Percentiles rank a stretch among this genome's conserved stretches.
These are phyloP conservation scores for Periophthalmus modestus DNA, from an alignment of 2,113 vertebrate species.

Conservation along the genomic window DNA sequence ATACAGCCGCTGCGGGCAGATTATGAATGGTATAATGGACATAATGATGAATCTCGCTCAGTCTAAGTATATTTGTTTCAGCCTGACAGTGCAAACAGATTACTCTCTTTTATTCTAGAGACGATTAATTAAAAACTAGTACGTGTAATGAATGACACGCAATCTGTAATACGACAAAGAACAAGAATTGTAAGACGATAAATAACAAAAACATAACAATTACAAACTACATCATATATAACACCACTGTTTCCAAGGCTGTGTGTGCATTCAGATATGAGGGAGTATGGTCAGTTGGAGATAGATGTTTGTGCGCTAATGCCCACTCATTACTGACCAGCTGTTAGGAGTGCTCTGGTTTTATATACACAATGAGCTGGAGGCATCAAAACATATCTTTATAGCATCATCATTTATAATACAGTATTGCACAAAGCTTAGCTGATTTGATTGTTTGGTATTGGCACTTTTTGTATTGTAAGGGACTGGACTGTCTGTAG, in stretches of 20 bases:
- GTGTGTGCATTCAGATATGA: not conserved
- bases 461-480: not conserved
- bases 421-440: not conserved
- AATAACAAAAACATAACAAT: not conserved
- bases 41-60: not conserved
- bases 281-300: not conserved
- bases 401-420: not conserved
- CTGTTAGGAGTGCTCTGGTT: not conserved
- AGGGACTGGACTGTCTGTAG: too few relatives aligned
- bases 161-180: not conserved
- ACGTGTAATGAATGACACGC: not conserved
- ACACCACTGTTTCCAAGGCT: not conserved
- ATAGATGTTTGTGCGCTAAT: not conserved
- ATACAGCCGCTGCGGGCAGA: not conserved
- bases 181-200: not conserved
- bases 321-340: conserved; percentile 14
- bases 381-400: not conserved
- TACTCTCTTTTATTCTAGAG: not conserved
- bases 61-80: not conserved
- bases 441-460: not conserved
- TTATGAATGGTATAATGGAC: conserved; percentile 2
- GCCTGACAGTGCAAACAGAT: not conserved
- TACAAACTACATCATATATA: not conserved
- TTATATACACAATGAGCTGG: not conserved
- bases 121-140: not conserved